Conservation (phyloP, 2,888 invertebrate genomes). For the Drosophila paranaensis region DNA sequence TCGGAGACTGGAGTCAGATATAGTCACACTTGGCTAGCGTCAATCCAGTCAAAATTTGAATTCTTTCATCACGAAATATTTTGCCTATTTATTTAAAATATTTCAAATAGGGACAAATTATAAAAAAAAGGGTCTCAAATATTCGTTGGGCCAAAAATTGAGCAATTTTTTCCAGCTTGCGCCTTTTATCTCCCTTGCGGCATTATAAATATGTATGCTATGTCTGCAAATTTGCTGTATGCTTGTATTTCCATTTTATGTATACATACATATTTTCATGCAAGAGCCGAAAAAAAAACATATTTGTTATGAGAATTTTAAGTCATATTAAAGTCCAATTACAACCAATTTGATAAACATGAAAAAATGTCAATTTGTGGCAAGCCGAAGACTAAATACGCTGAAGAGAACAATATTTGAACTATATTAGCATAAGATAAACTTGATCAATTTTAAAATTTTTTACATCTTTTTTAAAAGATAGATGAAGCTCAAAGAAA, state of each 20-base stretch:
- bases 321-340: constrained; percentile 79
- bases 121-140: background rate
- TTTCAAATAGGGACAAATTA: background rate
- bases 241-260: constrained; percentile 56
- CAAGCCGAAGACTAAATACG: background rate
- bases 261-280: background rate
- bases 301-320: constrained; percentile 77
- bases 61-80: background rate
- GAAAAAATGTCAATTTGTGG: background rate
- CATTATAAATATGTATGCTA: constrained; percentile 39
- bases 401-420: background rate
- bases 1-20: no score
- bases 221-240: constrained; percentile 22
- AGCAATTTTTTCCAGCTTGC: constrained; percentile 3
- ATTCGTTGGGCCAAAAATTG: background rate
- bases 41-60: background rate
- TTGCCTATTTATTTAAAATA: background rate
- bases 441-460: background rate
- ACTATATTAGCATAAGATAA: background rate
- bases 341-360: constrained; percentile 70
- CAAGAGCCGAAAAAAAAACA: constrained; percentile 26
- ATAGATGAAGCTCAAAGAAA: no score
- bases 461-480: no score
- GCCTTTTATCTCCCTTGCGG: constrained; percentile 22
- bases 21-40: no score